Base-by-base conservation (phyloP, 2,888 invertebrate genomes). In the Andrena fulva region DNA sequence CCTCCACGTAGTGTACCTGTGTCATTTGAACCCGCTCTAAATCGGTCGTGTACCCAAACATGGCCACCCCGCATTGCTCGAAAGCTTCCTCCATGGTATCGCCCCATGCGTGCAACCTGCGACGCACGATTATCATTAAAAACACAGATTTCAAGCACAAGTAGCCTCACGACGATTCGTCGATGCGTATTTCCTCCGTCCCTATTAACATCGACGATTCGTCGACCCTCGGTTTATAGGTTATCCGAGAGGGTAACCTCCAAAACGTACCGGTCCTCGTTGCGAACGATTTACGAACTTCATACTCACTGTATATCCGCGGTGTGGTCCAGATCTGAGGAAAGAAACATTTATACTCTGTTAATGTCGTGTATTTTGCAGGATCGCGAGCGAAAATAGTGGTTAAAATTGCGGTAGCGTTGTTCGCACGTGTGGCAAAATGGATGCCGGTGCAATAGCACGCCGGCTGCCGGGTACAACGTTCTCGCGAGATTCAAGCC, bases 41-140 rank as follows among this genome's bases (percentile, higher is more conserved):
- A 85, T 98, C 98, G 1, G 99, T 99, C 98, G 99, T 99, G 94
- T 99, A 99, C 0, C 97, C 98, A 95, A 98, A 99, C 99, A 99
- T 99, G 0, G 98, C 97, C 93, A 98, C 96, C 7, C 98, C 99
- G 91, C 97, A 97, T 94, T 99, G 99, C 93, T 99, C 99, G 94
- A 98, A 99, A 0, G 99, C 97, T 94, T 99, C 99, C 91, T 96
- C 95, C 70, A 99, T 92, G 68, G 95, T 96, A 80, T 96, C 95
- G 33, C 99, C 99, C 99, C 99, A 99, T 73, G 98, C 96, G 93
- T 99, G 99, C 83, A 99, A 94, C 93, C 98, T 98, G 35, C 35
- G 66, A 72, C 48, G 67, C 33, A 8, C 5, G 6, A 68, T 1
- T 5, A 62, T 62, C 12, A 20, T 31, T 77, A 62, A 73, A 8